Evolutionary conservation across 2,113 vertebrate species (phyloP).

Genomic region (Tringa solitaria): DNA sequence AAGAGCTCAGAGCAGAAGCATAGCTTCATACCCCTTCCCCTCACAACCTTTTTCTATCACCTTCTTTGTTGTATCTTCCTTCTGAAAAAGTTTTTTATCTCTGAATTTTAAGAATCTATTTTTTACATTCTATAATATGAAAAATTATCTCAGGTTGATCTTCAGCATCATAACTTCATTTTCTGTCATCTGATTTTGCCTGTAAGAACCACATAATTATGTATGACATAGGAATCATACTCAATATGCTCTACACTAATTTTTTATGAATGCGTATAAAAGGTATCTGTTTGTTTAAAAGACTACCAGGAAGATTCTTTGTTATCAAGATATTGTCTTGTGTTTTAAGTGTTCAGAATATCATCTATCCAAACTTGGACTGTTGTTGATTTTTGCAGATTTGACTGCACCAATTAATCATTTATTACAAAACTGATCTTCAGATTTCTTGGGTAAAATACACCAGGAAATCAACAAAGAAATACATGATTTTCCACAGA

Average conservation of each 20-base stretch:
- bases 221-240: background rate
- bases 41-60: background rate
- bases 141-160: background rate
- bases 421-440: background rate
- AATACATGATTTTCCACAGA: background rate
- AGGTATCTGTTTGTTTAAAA: background rate
- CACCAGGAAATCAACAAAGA: background rate
- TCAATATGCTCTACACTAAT: background rate
- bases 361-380: background rate
- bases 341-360: background rate
- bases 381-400: background rate
- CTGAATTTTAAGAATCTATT: background rate
- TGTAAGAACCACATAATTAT: background rate
- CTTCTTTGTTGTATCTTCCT: background rate
- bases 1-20: background rate
- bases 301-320: background rate
- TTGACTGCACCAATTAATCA: background rate
- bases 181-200: background rate
- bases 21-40: background rate
- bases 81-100: background rate
- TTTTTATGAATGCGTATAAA: background rate
- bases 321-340: background rate
- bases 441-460: background rate
- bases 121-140: background rate
- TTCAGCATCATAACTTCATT: background rate